These are phyloP conservation scores for Halyomorpha halys DNA, from an alignment of 1,140 invertebrate species.

Conservation along the genomic window DNA sequence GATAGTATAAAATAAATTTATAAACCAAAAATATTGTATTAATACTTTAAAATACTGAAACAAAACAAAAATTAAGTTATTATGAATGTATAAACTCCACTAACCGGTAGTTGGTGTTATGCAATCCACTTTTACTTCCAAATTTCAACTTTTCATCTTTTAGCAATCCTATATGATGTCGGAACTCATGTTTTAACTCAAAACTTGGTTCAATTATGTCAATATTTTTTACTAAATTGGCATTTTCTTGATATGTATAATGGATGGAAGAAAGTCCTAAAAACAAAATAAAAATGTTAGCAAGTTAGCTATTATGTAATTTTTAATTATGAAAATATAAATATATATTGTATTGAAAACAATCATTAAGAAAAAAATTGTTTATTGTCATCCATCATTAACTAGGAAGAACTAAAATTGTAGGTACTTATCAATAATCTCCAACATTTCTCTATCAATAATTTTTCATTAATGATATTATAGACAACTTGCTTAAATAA, in stretches of 20 bases:
- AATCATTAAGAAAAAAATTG: too few species aligned
- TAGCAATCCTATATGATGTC: constrained; percentile 78
- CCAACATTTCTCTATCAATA: too few species aligned
- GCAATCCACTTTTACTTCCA: constrained; percentile 67
- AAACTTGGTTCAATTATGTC: constrained; percentile 76
- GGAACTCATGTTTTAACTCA: constrained; percentile 76
- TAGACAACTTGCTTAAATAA: too few species aligned
- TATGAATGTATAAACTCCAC: neutral
- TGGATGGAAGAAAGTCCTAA: constrained; percentile 70
- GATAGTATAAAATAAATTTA: too few species aligned
- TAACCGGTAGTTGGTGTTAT: constrained; percentile 66
- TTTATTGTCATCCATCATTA: too few species aligned
- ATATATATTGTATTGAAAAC: too few species aligned
- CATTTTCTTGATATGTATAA: constrained; percentile 77
- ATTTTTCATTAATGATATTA: too few species aligned
- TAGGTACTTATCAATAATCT: too few species aligned
- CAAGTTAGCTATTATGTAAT: neutral
- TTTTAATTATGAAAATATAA: too few species aligned
- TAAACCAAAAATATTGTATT: too few species aligned
- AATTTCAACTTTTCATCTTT: constrained; percentile 81
- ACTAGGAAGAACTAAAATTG: too few species aligned
- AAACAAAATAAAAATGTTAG: constrained; percentile 25
- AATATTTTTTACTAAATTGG: constrained; percentile 70
- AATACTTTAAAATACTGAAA: neutral
- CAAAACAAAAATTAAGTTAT: neutral